These are phyloP conservation scores for Thryonomys swinderianus DNA, from an alignment of 2,113 vertebrate species.

Conservation along the genomic window DNA sequence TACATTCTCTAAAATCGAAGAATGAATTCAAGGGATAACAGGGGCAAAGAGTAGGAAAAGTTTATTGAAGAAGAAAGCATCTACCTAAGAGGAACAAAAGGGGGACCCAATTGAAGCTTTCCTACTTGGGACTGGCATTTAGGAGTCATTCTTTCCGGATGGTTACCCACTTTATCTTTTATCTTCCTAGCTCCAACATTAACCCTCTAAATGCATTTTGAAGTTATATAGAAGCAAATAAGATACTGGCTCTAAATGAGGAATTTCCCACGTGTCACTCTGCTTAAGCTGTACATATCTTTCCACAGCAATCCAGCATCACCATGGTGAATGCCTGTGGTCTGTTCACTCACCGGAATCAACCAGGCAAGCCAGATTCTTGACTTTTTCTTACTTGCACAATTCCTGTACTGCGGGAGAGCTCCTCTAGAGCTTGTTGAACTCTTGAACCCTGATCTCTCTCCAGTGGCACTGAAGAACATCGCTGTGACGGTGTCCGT, in stretches of 20 bases:
- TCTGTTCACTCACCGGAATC: slow-evolving; percentile 38
- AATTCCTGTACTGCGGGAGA: not conserved
- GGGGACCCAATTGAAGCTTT: not conserved
- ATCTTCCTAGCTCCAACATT: not conserved
- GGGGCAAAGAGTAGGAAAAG: too few species aligned
- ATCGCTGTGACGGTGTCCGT: slow-evolving; percentile 87
- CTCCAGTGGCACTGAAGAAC: slow-evolving; percentile 89
- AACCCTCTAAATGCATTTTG: not conserved
- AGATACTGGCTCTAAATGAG: not conserved
- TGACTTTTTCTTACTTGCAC: not conserved
- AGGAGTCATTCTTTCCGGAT: too few species aligned
- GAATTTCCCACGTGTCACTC: not conserved
- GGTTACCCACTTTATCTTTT: not conserved
- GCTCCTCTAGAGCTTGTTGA: not conserved
- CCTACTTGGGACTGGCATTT: not conserved
- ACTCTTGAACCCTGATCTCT: not conserved
- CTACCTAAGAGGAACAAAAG: too few species aligned
- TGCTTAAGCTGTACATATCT: not conserved
- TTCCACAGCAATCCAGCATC: not conserved
- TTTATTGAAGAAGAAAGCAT: too few species aligned
- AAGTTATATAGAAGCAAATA: not conserved
- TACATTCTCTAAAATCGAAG: too few species aligned
- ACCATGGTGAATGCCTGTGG: slow-evolving; percentile 66
- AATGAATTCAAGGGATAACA: too few species aligned
- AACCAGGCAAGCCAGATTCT: slow-evolving; percentile 67